Conservation (phyloP, 2,113 vertebrate species). For the Eubucco bourcierii region DNA sequence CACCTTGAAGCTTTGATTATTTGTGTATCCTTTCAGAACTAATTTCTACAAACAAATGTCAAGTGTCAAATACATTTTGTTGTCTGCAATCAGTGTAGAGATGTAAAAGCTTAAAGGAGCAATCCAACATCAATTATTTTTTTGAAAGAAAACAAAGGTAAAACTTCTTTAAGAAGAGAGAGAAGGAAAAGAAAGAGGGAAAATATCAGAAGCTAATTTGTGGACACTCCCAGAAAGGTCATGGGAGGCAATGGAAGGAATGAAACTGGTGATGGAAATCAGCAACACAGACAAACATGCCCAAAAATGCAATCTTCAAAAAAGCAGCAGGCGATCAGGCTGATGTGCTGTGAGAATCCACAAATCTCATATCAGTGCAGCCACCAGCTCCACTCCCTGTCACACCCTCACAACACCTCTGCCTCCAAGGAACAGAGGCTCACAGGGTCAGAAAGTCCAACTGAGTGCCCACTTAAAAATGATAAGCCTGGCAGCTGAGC, state of each 20-base stretch:
- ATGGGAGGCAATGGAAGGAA: conserved; percentile 31
- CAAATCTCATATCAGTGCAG: background rate
- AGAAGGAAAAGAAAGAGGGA: background rate
- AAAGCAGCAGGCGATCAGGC: conserved; percentile 44
- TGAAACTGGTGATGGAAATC: conserved; percentile 33
- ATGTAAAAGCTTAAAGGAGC: background rate
- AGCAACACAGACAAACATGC: conserved; percentile 16
- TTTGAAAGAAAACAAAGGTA: background rate
- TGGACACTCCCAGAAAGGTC: background rate
- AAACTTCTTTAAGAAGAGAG: background rate
- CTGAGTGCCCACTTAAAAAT: background rate
- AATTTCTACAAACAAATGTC: background rate
- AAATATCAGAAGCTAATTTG: background rate
- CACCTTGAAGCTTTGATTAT: background rate
- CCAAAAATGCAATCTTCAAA: background rate
- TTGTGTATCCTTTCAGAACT: background rate
- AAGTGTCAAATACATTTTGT: background rate
- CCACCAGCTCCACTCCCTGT: background rate
- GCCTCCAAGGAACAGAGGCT: background rate
- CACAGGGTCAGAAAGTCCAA: background rate
- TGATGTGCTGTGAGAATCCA: conserved; percentile 43
- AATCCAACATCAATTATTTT: background rate
- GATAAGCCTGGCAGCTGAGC: background rate
- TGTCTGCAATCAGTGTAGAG: background rate
- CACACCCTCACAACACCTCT: background rate